These are phyloP conservation scores for Cephus pulcher DNA, from an alignment of 2,888 invertebrate genomes.

Conservation along the genomic window DNA sequence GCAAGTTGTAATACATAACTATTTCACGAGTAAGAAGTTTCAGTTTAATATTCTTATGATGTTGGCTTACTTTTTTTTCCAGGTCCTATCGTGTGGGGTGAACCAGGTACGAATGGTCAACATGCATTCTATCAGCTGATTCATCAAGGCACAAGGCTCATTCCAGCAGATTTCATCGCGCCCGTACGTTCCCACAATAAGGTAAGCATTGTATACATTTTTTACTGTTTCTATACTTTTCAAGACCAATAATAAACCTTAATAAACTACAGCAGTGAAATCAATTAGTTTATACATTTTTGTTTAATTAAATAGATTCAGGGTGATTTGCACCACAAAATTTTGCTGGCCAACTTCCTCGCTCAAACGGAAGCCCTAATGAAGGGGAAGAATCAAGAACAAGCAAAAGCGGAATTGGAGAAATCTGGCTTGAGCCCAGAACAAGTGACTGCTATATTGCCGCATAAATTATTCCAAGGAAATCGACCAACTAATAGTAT, in stretches of 20 bases:
- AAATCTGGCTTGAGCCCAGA: slow-evolving; percentile 81
- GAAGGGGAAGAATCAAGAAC: slow-evolving; percentile 77
- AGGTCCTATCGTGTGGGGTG: slow-evolving; percentile 82
- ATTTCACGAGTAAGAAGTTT: background rate
- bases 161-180: slow-evolving; percentile 97
- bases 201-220: slow-evolving; percentile 33
- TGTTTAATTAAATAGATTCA: slow-evolving; percentile 60
- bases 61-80: slow-evolving; percentile 13
- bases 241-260: background rate
- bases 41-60: background rate
- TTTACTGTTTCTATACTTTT: background rate
- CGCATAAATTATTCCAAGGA: slow-evolving; percentile 97
- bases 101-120: slow-evolving; percentile 99
- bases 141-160: slow-evolving; percentile 91
- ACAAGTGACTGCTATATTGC: slow-evolving; percentile 82
- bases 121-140: slow-evolving; percentile 99
- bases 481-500: slow-evolving; percentile 98
- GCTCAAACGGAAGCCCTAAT: slow-evolving; percentile 99
- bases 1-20: slow-evolving; percentile 49
- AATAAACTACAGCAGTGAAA: background rate
- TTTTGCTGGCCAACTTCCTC: slow-evolving; percentile 95
- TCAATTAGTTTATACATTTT: background rate
- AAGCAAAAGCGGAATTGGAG: slow-evolving; percentile 84
- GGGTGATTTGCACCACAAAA: slow-evolving; percentile 90
- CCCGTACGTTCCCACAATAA: slow-evolving; percentile 90